Base-by-base conservation (phyloP, 2,113 vertebrate genomes). In the Carassius auratus region DNA sequence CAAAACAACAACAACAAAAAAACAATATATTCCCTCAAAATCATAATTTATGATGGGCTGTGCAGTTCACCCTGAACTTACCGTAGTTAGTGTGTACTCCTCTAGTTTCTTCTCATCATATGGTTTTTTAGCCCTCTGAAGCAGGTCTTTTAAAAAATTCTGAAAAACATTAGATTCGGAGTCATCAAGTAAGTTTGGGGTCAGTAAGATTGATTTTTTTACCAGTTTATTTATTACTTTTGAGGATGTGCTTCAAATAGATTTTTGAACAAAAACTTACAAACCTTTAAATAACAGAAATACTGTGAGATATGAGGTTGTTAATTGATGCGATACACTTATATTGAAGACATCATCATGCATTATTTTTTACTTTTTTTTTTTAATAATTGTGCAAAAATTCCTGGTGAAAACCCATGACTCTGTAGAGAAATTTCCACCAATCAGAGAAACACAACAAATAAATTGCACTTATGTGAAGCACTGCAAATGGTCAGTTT, bases 131-230 rank as follows among this genome's bases (percentile, higher is more conserved):
- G 96, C 96, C 91, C 96, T 97, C 87, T 96, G 95, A 89, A 97
- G 92, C 68, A 97, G 92, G 77, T 97, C 96, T 93, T 96, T 96
- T 90, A 97, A 94, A 92, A 97, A 97, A 90, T 93, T 97, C 96
- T 97, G 92, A 69, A 89, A 82, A 26, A 42, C 59, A 76, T 62
- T 15, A 81, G 19, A 77, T 36, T 76, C 36, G 13, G 5, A 62
- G 62, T 64, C 4, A 26, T 64, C 12, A 0, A 13, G 17, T 1
- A 52, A 52, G 50, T 52, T 52, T 52, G 50, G 50, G 50, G 12
- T 52, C 50, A 57, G 26, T 15, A 68, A 68, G 13, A 52, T n/a
- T 10, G 10, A 48, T 48, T 48, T 48, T 48, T 48, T 48, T n/a
- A n/a, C 12, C 10, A 48, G 36, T 4, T 38, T 38, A 38, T 5